Evolutionary conservation across 2,888 invertebrate species (phyloP), one percentile per base, ranked within the genome.

Genomic region (Ophion slaviceki): DNA sequence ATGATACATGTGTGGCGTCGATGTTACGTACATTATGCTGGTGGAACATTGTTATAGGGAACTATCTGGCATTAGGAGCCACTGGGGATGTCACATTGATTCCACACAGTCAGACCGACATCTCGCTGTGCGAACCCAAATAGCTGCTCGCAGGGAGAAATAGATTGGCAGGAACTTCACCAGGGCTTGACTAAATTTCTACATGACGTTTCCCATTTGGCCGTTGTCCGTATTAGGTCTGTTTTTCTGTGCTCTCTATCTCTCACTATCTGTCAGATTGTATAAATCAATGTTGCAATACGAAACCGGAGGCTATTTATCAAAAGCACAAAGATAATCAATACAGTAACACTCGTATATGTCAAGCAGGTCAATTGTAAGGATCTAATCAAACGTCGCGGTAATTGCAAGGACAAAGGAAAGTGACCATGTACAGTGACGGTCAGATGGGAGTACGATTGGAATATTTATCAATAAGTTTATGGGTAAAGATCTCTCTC

Each of bases 1-100:
- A 32, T 47, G 28, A 80, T 71, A 70, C 71, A 71, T 68, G 75
- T 79, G 61, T 70, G 68, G 62, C 47, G 64, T 70, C 75, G 40
- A 75, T 59, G 62, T 20, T 40, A 47, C 11, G 45, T 53, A 53
- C 40, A 14, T 75, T 61, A 71, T 80, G 47, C 82, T 71, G 79
- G 75, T 79, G 71, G 66, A 84, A 84, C 83, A 84, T 80, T 82
- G 70, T 68, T 11, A 32, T 32, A 57, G 67, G 36, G 75, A 59
- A 45, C n/a, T 45, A 66, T 66, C 61, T 62, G 68, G 68, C 68
- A 74, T 79, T 70, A 57, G 70, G 40, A 82, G 66, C 57, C 71
- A 75, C 74, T 47, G 47, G 71, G 53, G 74, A 70, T 76, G 74
- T 66, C 76, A 67, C 80, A 79, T 82, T 82, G 59, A 76, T 71